Evolutionary conservation across 92 coral and sea anemone species (phyloP), one percentile per base, ranked within the genome.

Genomic region (Epizoanthus scotinus): DNA sequence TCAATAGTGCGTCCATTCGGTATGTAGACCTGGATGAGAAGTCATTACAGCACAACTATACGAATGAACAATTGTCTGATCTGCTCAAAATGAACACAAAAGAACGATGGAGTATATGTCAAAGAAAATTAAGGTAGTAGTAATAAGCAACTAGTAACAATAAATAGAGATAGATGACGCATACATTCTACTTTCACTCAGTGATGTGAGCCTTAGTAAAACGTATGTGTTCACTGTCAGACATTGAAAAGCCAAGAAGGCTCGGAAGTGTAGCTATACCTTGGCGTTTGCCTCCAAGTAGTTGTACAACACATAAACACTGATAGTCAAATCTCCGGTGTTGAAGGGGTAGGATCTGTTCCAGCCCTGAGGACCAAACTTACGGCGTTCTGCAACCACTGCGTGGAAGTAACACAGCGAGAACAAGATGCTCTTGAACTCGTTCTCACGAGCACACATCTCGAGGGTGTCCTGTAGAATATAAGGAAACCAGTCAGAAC

Each of bases 361-460:
- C 99, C 99, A 95, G 44, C 99, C 99, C 74, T 95, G 99, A 59
- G 99, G 99, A 67, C 99, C 99, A 84, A 95, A 95, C 89, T 95
- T 95, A 52, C 99, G 89, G 57, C 99, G 87, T 62, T 95, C 99
- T 22, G 99, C 99, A 4, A 95, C 99, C 55, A 94, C 97, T 14
- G 99, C 99, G 88, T 95, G 99, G 96, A 95, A 95, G 78, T 95
- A 95, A 78, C 99, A 95, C 87, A 95, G 88, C 38, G 99, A 86
- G 65, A 95, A 95, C 85, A 95, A 69, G 70, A 95, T 95, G 86
- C 99, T 95, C 89, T 95, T 95, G 94, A 95, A 95, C 85, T 95
- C 99, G 64, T 93, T 95, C 84, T 95, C 99, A 75, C 99, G 98
- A n/a, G 99, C 99, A 69, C 99, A 95, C 99, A 95, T 95, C 79